A percentile compares a stretch with the other conserved stretches of the same genome.
These are phyloP conservation scores for Numenius phaeopus DNA, from an alignment of 2,797 vertebrate species.

Conservation along the genomic window DNA sequence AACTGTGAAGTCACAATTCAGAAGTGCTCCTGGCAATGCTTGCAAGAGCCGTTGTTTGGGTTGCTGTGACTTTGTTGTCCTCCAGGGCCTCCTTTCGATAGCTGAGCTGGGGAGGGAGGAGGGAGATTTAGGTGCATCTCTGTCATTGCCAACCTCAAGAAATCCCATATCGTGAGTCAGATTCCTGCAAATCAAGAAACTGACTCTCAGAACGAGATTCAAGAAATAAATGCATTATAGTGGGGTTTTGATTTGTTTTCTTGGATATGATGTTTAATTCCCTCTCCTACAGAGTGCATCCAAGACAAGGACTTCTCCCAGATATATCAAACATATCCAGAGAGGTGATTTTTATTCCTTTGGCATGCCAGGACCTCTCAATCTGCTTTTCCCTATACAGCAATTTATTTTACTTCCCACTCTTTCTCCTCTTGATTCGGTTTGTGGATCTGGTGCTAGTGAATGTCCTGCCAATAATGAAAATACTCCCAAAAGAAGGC, in stretches of 20 bases:
- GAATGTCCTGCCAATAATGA: neutral
- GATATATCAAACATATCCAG: neutral
- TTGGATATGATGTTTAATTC: neutral
- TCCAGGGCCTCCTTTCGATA: neutral
- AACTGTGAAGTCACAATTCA: neutral
- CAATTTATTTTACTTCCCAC: conserved; percentile 24
- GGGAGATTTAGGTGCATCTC: neutral
- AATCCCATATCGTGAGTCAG: neutral
- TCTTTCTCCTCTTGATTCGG: neutral
- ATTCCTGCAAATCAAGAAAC: neutral
- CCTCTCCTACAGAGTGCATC: neutral
- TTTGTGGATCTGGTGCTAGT: neutral
- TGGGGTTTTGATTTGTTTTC: neutral
- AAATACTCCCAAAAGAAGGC: conserved; percentile 40
- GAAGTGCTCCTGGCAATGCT: neutral
- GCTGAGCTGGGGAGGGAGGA: neutral
- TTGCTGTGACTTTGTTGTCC: neutral
- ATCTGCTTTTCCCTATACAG: conserved; percentile 1
- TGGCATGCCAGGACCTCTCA: neutral
- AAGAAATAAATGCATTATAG: neutral
- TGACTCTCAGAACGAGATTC: neutral
- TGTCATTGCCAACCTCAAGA: neutral
- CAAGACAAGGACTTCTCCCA: neutral
- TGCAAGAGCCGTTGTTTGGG: neutral
- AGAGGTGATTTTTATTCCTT: conserved; percentile 32